Evolutionary conservation across 2,888 invertebrate species (phyloP), one percentile per base, ranked within the genome.

Genomic region (Hirtodrosophila confusa): DNA sequence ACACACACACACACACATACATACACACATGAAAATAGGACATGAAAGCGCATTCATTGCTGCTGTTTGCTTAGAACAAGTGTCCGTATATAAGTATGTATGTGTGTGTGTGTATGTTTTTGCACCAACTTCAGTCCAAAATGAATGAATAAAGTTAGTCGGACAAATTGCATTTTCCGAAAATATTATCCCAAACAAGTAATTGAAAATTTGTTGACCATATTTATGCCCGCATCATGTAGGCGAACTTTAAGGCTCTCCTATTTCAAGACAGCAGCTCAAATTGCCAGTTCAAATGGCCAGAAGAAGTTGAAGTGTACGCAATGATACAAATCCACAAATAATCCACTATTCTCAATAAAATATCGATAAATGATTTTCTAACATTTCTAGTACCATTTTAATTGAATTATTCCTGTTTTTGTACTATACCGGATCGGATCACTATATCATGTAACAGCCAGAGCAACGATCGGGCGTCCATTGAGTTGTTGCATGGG

Each of bases 151-250:
- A 86, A 88, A 84, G 88, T 84, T 84, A 80, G 85, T 86, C 72
- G 80, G 84, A 84, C 88, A 88, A 88, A 88, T 88, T 88, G 86
- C 83, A 83, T 88, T 86, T 87, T 72, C 83, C 80, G 65, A 88
- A 88, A 88, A 84, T 84, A 88, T 88, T 84, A 88, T 82, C 76
- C 75, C 86, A 86, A 86, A 82, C 86, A 87, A 78, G 86, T 88
- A 82, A 82, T 82, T 82, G 88, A 86, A 82, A 82, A 84, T 80
- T 86, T 80, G 87, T 84, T 77, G 80, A 61, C 67, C 64, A 49
- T 77, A 83, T 80, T 80, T 80, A 86, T 86, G 80, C 49, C 44
- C 57, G 57, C 62, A 51, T 60, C 67, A 73, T 43, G 60, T 41
- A 45, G 45, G 41, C 47, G 66, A 47, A 65, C 60, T 64, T 55